Evolutionary conservation across 1,140 invertebrate species (phyloP), one percentile per base, ranked within the genome.

Genomic region (Diorhabda sublineata): DNA sequence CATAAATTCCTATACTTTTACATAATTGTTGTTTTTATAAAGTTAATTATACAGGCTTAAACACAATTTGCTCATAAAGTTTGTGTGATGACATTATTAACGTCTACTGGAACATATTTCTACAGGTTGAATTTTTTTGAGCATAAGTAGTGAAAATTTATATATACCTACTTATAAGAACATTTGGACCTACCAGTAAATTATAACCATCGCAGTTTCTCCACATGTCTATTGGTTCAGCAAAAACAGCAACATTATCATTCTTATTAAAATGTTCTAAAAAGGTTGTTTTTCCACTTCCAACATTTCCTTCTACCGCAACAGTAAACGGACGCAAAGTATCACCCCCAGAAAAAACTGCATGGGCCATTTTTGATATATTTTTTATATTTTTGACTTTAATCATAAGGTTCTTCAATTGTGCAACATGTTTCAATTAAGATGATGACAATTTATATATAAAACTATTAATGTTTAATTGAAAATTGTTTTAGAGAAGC

Each of bases 231-330:
- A 95, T 90, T 3, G 92, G 92, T 79, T 95, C 92, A 3, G 76
- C 62, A 9, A 77, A 66, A n/a, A 79, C 73, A 71, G 69, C 74
- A 58, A 80, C 71, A 69, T 75, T 67, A 6, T 73, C 58, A 41
- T 73, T 67, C 75, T 90, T 85, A 61, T 87, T 84, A 79, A 96
- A 96, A 82, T 95, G 88, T 73, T 94, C 88, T 6, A 97, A 78
- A 78, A 96, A 93, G 8, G 94, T 95, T 5, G 94, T 95, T 84
- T 97, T 97, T 3, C 95, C 95, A 81, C 93, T 92, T 42, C 94
- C 94, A 76, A 97, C 96, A 80, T 97, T 97, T 44, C 95, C 95
- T 81, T 97, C 95, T 4, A 97, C 90, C 52, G 92, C 87, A 7
- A 96, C 90, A 0, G 91, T 93, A 72, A 91, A 91, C 2, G 89